These are phyloP conservation scores for Andrena dorsata DNA, from an alignment of 2,888 invertebrate genomes.

Conservation along the genomic window DNA sequence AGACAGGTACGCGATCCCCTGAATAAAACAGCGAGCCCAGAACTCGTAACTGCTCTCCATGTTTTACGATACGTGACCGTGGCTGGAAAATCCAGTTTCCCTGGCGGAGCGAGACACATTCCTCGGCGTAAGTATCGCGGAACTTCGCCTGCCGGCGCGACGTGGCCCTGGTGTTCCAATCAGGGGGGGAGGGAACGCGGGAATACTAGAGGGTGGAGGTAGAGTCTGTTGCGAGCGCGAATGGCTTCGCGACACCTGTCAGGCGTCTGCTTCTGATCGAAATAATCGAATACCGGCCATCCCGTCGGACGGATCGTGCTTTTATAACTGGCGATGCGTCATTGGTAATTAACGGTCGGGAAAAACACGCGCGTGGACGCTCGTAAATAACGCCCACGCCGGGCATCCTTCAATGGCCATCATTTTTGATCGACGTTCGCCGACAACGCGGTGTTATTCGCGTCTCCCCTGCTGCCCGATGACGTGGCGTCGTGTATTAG, in stretches of 20 bases:
- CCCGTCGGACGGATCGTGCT: conserved; percentile 7
- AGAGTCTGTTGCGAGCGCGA: conserved; percentile 15
- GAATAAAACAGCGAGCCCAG: conserved; percentile 50
- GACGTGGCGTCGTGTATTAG: not conserved
- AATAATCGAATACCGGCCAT: conserved; percentile 22
- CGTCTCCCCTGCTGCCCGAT: not conserved
- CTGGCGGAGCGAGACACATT: conserved; percentile 31
- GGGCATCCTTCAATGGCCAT: not conserved
- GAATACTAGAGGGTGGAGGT: not conserved
- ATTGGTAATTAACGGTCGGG: conserved; percentile 20
- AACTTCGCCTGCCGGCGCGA: conserved; percentile 37
- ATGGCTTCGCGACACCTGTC: conserved; percentile 24
- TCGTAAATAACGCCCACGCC: conserved; percentile 24
- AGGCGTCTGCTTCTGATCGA: not conserved
- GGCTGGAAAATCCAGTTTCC: conserved; percentile 43
- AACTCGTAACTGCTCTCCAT: conserved; percentile 43
- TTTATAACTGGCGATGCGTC: conserved; percentile 24
- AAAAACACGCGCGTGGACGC: conserved; percentile 6
- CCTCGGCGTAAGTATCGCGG: conserved; percentile 38
- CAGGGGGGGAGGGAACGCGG: not conserved
- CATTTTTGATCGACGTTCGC: not conserved
- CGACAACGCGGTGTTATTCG: not conserved
- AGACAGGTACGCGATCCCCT: conserved; percentile 33
- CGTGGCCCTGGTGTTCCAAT: not conserved
- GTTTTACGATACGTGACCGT: conserved; percentile 46